Evolutionary conservation across 2,888 invertebrate species (phyloP).

Genomic region (Ectemnius continuus): DNA sequence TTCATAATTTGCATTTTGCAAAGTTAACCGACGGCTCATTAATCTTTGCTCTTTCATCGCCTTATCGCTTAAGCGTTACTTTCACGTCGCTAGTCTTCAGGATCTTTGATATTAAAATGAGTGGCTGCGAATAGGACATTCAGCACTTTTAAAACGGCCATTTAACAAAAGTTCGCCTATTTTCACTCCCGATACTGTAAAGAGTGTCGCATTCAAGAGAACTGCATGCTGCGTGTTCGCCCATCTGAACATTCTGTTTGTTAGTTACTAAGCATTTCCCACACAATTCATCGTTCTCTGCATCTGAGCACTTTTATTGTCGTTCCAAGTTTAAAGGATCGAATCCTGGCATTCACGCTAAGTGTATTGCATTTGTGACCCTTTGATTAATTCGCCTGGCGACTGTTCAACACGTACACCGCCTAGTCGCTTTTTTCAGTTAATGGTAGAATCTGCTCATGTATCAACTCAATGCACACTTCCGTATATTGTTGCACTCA

Average conservation of each 20-base stretch:
- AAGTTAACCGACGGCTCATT: slow-evolving; percentile 1
- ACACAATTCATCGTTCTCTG: neutral
- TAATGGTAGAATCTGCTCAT: slow-evolving; percentile 1
- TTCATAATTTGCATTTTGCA: neutral
- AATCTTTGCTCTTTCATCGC: neutral
- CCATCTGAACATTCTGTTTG: neutral
- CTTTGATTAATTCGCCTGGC: neutral
- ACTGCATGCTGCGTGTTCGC: slow-evolving; percentile 1
- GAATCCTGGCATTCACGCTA: neutral
- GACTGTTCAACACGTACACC: neutral
- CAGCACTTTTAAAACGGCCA: no score
- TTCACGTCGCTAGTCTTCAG: no score
- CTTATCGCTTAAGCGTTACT: neutral
- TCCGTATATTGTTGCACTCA: neutral
- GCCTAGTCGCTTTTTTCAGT: neutral
- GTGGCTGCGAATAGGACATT: no score
- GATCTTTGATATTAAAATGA: no score
- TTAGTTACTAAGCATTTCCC: neutral
- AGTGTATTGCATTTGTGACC: neutral
- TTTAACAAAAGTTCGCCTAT: no score
- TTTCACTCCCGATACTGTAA: no score
- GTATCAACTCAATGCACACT: neutral
- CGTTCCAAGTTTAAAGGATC: neutral
- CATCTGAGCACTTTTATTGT: neutral
- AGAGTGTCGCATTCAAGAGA: no score